Percentiles rank a stretch among this genome's conserved stretches.
Conservation (phyloP, 2,113 vertebrate genomes). For the Girardinichthys multiradiatus region DNA sequence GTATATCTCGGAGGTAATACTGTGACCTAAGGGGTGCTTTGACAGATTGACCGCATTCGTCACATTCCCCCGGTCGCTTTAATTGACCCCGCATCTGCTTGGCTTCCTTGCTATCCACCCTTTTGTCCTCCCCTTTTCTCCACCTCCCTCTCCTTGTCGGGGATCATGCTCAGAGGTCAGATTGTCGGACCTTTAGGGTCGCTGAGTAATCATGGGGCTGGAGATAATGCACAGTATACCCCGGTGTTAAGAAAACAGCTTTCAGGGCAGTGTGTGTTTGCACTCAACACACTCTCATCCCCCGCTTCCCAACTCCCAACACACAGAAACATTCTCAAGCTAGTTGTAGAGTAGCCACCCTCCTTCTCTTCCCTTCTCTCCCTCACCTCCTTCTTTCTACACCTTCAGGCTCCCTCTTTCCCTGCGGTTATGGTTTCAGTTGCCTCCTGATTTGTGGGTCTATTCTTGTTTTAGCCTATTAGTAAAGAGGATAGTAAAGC, state of each 20-base stretch:
- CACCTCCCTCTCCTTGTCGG: slow-evolving; percentile 36
- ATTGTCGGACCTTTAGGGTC: slow-evolving; percentile 70
- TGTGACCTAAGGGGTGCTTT: slow-evolving; percentile 78
- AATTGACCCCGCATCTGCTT: slow-evolving; percentile 85
- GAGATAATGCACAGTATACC: slow-evolving; percentile 68
- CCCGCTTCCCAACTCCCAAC: not conserved
- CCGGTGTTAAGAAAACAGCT: slow-evolving; percentile 67
- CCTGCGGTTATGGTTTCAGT: slow-evolving; percentile 61
- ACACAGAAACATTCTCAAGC: slow-evolving; percentile 63
- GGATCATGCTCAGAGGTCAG: slow-evolving; percentile 74
- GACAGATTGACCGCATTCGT: slow-evolving; percentile 85
- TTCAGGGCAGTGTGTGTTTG: slow-evolving; percentile 28
- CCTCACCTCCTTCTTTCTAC: slow-evolving; percentile 61
- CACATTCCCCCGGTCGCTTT: slow-evolving; percentile 80
- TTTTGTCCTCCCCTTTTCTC: slow-evolving; percentile 11
- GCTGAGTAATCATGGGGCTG: slow-evolving; percentile 67
- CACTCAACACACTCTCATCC: slow-evolving; percentile 26
- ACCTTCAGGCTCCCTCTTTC: slow-evolving; percentile 62
- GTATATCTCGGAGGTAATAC: slow-evolving; percentile 82
- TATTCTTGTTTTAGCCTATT: slow-evolving; percentile 76
- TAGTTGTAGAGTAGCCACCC: slow-evolving; percentile 64
- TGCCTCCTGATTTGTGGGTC: slow-evolving; percentile 74
- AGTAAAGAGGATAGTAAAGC: slow-evolving; percentile 65
- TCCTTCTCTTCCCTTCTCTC: slow-evolving; percentile 55
- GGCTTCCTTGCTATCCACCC: slow-evolving; percentile 74